Percentiles rank a stretch among this genome's conserved stretches.
phyloP scores from a whole-genome alignment of 2,888 invertebrate genomes.

The Drosophila fungiperda region DNA sequence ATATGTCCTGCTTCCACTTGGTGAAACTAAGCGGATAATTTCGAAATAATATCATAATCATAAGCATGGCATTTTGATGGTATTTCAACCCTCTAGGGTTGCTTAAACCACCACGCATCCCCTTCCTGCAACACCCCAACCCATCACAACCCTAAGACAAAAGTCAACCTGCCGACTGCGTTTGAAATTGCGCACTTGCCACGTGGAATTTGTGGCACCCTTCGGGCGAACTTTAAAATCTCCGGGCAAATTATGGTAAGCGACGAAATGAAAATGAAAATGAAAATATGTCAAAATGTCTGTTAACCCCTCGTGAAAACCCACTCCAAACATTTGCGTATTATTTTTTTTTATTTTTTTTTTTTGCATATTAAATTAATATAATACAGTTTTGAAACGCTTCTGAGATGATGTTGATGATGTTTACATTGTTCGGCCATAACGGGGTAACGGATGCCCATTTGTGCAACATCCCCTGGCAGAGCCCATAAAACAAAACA shows the following conservation, averaged over 20 bases:
- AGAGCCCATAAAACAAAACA: slow-evolving; percentile 74
- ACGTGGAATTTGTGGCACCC: slow-evolving; percentile 40
- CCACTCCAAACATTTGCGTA: slow-evolving; percentile 21
- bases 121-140: neutral
- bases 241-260: slow-evolving; percentile 72
- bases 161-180: slow-evolving; percentile 83
- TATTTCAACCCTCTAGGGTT: slow-evolving; percentile 55
- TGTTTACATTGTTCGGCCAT: slow-evolving; percentile 71
- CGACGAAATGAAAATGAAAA: slow-evolving; percentile 64
- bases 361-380: slow-evolving; percentile 83
- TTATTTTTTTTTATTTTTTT: neutral
- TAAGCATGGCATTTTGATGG: slow-evolving; percentile 60
- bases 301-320: slow-evolving; percentile 60
- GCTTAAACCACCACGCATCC: slow-evolving; percentile 2
- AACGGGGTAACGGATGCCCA: slow-evolving; percentile 27
- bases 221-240: slow-evolving; percentile 59
- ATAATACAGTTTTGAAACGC: slow-evolving; percentile 84
- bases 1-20: slow-evolving; percentile 79
- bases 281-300: slow-evolving; percentile 80
- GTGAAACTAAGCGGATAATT: slow-evolving; percentile 84
- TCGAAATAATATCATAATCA: slow-evolving; percentile 84
- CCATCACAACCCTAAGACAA: neutral
- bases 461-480: slow-evolving; percentile 45
- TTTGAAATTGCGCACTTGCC: slow-evolving; percentile 78
- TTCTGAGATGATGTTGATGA: slow-evolving; percentile 44